Conservation (phyloP, 2,888 invertebrate species). For the Salticus scenicus region DNA sequence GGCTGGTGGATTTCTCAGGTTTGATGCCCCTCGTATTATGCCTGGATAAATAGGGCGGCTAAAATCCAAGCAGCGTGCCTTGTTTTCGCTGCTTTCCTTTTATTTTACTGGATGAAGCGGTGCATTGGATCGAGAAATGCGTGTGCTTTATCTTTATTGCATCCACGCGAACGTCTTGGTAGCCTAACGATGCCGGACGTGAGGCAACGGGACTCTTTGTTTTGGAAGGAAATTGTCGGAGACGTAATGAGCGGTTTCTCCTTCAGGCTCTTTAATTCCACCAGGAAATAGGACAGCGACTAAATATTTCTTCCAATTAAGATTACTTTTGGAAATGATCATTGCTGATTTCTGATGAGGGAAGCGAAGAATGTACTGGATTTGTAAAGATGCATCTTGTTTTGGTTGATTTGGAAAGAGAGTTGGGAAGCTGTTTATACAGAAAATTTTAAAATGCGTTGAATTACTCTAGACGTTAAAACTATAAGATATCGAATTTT, state of each 20-base stretch:
- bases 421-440: no score
- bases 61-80: conserved; percentile 5
- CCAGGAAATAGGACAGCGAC: neutral
- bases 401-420: no score
- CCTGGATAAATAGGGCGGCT: neutral
- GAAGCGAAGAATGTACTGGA: no score
- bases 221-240: conserved; percentile 8
- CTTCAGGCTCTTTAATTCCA: neutral
- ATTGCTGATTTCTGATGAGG: neutral
- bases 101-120: conserved; percentile 6
- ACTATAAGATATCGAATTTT: no score
- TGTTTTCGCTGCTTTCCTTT: neutral
- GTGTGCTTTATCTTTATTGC: neutral
- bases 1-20: neutral
- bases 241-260: neutral
- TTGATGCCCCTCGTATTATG: neutral
- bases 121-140: conserved; percentile 11
- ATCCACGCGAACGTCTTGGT: conserved; percentile 4
- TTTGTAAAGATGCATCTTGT: no score
- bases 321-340: neutral
- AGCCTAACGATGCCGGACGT: conserved; percentile 8
- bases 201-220: conserved; percentile 12
- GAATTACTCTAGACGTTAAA: no score
- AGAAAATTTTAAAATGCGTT: no score
- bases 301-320: neutral